These are phyloP conservation scores for Vultur gryphus DNA, from an alignment of 2,797 vertebrate species.

Conservation along the genomic window DNA sequence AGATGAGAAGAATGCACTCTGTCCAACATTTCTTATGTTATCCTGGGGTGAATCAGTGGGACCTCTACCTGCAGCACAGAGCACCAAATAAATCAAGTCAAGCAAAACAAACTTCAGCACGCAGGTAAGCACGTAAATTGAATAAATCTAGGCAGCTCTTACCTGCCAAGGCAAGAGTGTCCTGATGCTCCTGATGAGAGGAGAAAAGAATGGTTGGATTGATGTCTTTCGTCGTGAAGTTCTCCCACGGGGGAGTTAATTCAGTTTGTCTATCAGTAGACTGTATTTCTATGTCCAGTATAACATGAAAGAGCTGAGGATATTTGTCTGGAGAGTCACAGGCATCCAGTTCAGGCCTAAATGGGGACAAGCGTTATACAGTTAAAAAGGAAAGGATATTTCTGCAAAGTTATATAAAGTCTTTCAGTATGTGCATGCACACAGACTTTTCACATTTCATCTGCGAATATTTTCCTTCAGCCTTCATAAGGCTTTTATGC, in stretches of 20 bases:
- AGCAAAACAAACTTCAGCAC: not conserved
- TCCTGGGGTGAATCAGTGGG: constrained; percentile 71
- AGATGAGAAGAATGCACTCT: constrained; percentile 79
- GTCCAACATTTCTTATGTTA: constrained; percentile 74
- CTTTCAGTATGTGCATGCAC: not conserved
- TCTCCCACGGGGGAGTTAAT: constrained; percentile 96
- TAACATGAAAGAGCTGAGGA: constrained; percentile 94
- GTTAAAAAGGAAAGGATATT: not conserved
- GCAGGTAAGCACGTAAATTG: not conserved
- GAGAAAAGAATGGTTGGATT: constrained; percentile 92
- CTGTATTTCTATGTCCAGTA: constrained; percentile 91
- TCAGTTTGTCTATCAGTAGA: constrained; percentile 89
- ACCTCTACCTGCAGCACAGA: constrained; percentile 72
- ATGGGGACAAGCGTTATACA: not conserved
- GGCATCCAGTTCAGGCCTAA: constrained; percentile 92
- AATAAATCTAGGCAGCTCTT: not conserved
- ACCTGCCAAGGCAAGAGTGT: constrained; percentile 90
- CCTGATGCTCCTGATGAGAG: constrained; percentile 94
- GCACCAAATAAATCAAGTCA: not conserved
- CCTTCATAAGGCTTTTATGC: not conserved
- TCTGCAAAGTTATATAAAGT: not conserved
- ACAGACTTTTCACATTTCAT: not conserved
- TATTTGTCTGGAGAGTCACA: constrained; percentile 98
- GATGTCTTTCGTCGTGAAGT: constrained; percentile 93
- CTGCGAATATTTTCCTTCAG: not conserved